Percentiles rank a stretch among this genome's conserved stretches.
These are phyloP conservation scores for Thereuonema tuberculata DNA, from an alignment of 1,140 invertebrate genomes.

Conservation along the genomic window DNA sequence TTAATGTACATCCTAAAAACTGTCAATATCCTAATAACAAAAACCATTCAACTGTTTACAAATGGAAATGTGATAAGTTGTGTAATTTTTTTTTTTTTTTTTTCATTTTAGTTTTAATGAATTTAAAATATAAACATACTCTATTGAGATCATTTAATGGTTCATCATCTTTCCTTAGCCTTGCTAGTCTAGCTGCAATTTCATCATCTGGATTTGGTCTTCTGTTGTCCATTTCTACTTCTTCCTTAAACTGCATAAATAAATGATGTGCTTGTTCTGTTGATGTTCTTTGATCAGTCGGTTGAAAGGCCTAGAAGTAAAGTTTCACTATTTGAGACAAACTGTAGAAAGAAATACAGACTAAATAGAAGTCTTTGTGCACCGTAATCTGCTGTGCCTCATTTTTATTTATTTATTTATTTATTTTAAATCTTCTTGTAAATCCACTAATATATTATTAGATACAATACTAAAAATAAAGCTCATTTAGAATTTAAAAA, in stretches of 20 bases:
- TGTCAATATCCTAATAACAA: background rate
- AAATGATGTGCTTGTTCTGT: conserved; percentile 14
- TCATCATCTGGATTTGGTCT: conserved; percentile 18
- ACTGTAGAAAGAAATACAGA: conserved; percentile 13
- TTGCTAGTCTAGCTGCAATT: conserved; percentile 15
- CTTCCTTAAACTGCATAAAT: conserved; percentile 11
- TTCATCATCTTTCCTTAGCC: conserved; percentile 10
- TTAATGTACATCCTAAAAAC: background rate
- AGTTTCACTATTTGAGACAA: conserved; percentile 15
- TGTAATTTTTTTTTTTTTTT: background rate
- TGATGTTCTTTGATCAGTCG: conserved; percentile 6
- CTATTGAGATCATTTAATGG: conserved; percentile 12
- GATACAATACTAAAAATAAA: too few species aligned
- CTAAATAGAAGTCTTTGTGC: too few species aligned
- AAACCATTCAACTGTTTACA: background rate
- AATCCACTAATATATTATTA: too few species aligned
- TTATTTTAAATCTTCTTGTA: too few species aligned
- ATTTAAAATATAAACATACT: background rate
- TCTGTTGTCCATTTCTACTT: conserved; percentile 14
- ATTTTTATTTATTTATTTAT: too few species aligned
- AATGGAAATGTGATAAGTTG: background rate
- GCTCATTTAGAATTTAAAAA: too few species aligned
- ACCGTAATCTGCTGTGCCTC: too few species aligned
- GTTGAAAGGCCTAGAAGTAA: too few species aligned
- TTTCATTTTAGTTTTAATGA: too few species aligned